A percentile compares a stretch with the other conserved stretches of the same genome.
Conservation (phyloP, 2,113 vertebrate genomes). For the Prunella fulvescens region DNA sequence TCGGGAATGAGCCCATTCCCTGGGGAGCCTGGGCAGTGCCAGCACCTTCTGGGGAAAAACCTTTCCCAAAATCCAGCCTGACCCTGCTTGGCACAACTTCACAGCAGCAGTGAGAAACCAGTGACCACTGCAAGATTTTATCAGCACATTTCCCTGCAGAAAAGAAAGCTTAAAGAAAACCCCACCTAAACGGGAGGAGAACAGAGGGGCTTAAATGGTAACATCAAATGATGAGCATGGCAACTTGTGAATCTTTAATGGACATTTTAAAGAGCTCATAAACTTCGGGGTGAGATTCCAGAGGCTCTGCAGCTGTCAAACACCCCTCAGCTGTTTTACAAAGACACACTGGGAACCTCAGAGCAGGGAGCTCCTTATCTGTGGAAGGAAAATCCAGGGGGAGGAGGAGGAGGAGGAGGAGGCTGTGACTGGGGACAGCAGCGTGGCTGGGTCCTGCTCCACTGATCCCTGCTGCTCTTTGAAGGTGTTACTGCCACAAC, state of each 20-base stretch:
- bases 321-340: neutral
- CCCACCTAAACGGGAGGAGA: neutral
- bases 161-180: neutral
- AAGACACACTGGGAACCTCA: neutral
- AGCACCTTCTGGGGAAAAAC: neutral
- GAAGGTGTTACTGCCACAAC: neutral
- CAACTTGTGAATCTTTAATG: neutral
- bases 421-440: neutral
- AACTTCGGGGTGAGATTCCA: neutral
- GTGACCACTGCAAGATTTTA: accelerated
- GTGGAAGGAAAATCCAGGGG: neutral
- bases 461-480: neutral
- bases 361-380: neutral
- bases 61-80: accelerated
- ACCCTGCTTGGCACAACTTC: accelerated
- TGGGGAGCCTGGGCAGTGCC: neutral
- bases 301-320: slow-evolving; percentile 7
- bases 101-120: neutral
- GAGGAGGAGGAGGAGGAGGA: neutral
- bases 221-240: neutral
- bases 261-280: neutral
- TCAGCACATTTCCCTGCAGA: neutral
- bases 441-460: neutral
- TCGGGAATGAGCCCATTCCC: accelerated
- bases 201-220: neutral